Conservation (phyloP, 1,140 invertebrate genomes). For the Sinonovacula constricta region DNA sequence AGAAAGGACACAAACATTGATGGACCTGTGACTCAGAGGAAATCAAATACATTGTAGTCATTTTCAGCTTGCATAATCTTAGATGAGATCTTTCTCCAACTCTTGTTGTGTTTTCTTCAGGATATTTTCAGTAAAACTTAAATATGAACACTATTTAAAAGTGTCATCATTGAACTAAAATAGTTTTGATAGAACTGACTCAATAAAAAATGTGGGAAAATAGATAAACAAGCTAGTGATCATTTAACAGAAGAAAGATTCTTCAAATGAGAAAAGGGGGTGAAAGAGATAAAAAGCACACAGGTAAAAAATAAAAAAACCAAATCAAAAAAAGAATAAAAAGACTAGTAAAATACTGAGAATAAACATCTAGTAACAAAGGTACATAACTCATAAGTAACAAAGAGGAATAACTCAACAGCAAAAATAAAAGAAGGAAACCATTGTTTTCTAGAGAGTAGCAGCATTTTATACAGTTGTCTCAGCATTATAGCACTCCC, state of each 20-base stretch:
- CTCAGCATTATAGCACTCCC: conserved; percentile 24
- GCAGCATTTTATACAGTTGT: neutral
- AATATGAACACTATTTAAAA: conserved; percentile 18
- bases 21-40: no score
- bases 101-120: no score
- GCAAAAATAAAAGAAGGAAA: conserved; percentile 42
- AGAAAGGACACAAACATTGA: no score
- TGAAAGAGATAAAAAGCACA: conserved; percentile 15
- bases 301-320: conserved; percentile 34
- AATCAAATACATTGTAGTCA: no score
- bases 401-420: conserved; percentile 44
- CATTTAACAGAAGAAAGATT: no score
- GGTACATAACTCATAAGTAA: conserved; percentile 28
- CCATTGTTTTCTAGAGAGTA: neutral
- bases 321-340: conserved; percentile 34
- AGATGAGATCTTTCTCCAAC: no score
- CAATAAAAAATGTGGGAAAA: no score
- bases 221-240: no score
- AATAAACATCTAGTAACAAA: conserved; percentile 41
- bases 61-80: no score
- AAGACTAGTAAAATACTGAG: conserved; percentile 53
- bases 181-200: no score
- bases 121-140: no score
- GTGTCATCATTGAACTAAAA: conserved; percentile 2
- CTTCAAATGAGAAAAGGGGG: neutral